phyloP scores from a whole-genome alignment of 1,140 invertebrate genomes.

The Asbolus verrucosus region DNA sequence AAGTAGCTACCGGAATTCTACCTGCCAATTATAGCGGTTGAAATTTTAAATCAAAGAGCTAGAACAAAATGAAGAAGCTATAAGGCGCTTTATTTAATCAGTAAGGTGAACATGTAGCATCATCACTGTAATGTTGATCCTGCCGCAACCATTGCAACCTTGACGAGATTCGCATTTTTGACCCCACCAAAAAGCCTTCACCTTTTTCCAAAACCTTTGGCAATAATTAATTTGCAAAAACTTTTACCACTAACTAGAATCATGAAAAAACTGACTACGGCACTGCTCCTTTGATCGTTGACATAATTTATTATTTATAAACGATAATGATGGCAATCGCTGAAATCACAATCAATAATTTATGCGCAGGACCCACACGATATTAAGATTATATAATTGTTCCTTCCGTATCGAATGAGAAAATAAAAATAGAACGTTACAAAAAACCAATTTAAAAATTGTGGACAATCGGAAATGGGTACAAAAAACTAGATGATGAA shows the following conservation, averaged over 20 bases:
- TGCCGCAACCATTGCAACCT: slow-evolving; percentile 36
- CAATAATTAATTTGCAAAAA: slow-evolving; percentile 27
- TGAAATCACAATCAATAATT: too few species aligned
- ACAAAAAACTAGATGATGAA: slow-evolving; percentile 22
- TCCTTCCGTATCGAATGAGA: slow-evolving; percentile 10
- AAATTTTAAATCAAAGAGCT: slow-evolving; percentile 15
- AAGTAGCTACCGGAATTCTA: slow-evolving; percentile 43
- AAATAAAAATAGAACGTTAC: background rate
- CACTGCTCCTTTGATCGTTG: too few species aligned
- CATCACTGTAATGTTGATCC: slow-evolving; percentile 16
- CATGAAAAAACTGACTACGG: too few species aligned
- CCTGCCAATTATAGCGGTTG: slow-evolving; percentile 24
- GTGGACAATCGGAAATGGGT: slow-evolving; percentile 10
- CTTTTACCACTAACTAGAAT: background rate
- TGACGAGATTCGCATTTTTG: slow-evolving; percentile 45
- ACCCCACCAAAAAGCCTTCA: slow-evolving; percentile 24
- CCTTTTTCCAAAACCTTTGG: slow-evolving; percentile 27
- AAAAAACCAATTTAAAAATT: slow-evolving; percentile 19
- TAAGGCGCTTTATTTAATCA: slow-evolving; percentile 11
- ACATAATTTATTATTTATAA: background rate
- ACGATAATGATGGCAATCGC: too few species aligned
- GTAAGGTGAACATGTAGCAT: slow-evolving; percentile 28
- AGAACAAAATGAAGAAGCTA: background rate
- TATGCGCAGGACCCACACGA: background rate
- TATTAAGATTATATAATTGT: slow-evolving; percentile 2